Base-by-base conservation (phyloP, 1,140 invertebrate genomes). In the Euborellia annulipes region DNA sequence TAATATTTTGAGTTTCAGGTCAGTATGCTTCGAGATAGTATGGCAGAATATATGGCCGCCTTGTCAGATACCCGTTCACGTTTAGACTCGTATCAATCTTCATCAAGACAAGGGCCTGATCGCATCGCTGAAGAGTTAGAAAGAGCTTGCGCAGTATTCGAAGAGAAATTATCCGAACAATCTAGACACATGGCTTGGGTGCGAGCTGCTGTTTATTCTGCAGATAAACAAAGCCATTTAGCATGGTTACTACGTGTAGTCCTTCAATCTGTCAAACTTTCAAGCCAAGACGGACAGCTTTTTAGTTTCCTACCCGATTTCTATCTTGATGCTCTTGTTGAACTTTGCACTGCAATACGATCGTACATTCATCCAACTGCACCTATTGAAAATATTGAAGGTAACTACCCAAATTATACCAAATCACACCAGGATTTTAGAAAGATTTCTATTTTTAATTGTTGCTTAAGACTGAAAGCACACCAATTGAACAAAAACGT, bases 241-340 rank as follows among this genome's bases (percentile, higher is more conserved):
- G 49, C 68, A 4, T 81, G 78, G 75, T 53, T 85, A 1, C 54
- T 82, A 13, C 66, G 68, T 47, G 66, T 70, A 1, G 63, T 78
- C 0, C 52, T 78, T 0, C 56, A 62, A 7, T 78, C 76, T 0
- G 52, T 81, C 16, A 63, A 67, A 30, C 63, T 62, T 6, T 68
- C 75, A 2, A 78, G 78, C 3, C 52, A 58, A n/a, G 64, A 71
- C 34, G 76, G 76, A 9, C 65, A 72, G 3, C 66, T 86, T 23
- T 86, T 87, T 60, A 71, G 75, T 8, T 88, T 86, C 58, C 75
- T 86, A 13, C 85, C 85, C 2, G 82, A 86, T 50, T 80, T 84
- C 56, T 87, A 88, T 58, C 66, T 88, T 23, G 80, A 85, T 44
- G 71, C 75, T 6, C 68, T 82, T 38, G 68, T 85, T 41, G 79